Evolutionary conservation across 1,140 invertebrate genomes (phyloP), one percentile per base, ranked within the genome.

Genomic region (Pseudobourletiella spinata): DNA sequence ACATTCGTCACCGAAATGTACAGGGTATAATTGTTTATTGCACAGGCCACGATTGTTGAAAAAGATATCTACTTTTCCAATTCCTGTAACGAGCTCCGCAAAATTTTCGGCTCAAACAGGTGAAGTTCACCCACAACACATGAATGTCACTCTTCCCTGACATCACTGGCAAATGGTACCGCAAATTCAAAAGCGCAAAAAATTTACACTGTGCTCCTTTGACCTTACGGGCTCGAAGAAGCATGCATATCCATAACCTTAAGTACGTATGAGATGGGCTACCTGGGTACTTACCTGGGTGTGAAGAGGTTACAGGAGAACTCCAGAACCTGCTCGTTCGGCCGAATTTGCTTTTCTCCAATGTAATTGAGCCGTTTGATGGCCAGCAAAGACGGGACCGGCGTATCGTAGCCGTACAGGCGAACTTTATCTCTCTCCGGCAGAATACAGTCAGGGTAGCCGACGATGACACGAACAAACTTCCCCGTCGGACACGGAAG

Each of bases 271-370:
- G 22, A n/a, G n/a, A n/a, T n/a, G n/a, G n/a, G 16, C 22, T 25
- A 25, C 46, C 11, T 15, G 46, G 22, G 25, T 2, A 20, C 15
- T 48, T 59, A 56, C 60, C 65, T 67, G 4, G 4, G 61, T 2
- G 65, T 57, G 48, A 70, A 67, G 15, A 67, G n/a, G 20, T 11
- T 44, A 42, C 68, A 70, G 6, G 42, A 24, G 30, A 70, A 63
- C 8, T 20, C 43, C 2, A 66, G 18, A 22, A 32, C 20, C 32
- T 59, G 46, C 0, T 22, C 2, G 43, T 62, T 59, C 15, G 48
- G 3, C n/a, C 44, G 48, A 26, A 70, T 63, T 51, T 59, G 59
- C 57, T 62, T 29, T 39, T 70, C 68, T 0, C 55, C 59, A 28
- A 70, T 63, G 56, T 70, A 70, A 25, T 50, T 65, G 14, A 63